These are phyloP conservation scores for Euproctis similis DNA, from an alignment of 2,888 invertebrate species.

Conservation along the genomic window DNA sequence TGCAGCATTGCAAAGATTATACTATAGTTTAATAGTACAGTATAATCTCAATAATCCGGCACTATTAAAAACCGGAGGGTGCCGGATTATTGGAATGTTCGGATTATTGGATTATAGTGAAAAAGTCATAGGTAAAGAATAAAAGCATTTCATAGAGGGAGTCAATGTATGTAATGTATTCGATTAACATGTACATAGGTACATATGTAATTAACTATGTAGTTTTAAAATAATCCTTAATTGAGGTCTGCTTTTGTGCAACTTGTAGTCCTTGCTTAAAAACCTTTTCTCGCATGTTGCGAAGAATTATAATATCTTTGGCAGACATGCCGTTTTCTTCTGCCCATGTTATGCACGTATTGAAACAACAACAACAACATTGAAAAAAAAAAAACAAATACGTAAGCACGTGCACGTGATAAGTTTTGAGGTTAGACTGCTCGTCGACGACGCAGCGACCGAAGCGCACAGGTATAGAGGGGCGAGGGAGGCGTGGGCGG, in stretches of 20 bases:
- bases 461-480: constrained; percentile 8
- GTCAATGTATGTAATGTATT: constrained; percentile 8
- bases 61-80: constrained; percentile 10
- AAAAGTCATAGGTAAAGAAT: constrained; percentile 10
- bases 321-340: not conserved
- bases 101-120: constrained; percentile 14
- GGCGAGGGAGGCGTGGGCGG: constrained; percentile 10
- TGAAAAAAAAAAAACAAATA: constrained; percentile 8
- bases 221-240: constrained; percentile 13
- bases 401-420: constrained; percentile 4
- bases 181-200: not conserved
- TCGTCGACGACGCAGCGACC: constrained; percentile 9
- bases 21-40: no score
- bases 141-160: constrained; percentile 11
- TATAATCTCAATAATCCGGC: not conserved
- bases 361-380: no score
- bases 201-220: constrained; percentile 6
- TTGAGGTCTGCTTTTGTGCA: constrained; percentile 7
- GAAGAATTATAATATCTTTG: not conserved
- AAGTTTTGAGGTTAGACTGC: constrained; percentile 12
- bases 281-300: constrained; percentile 1
- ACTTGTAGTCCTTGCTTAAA: not conserved
- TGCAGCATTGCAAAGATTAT: no score
- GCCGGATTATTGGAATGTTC: constrained; percentile 20
- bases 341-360: not conserved